Base-by-base conservation (phyloP, 2,888 invertebrate species). In the Leuctra nigra region DNA sequence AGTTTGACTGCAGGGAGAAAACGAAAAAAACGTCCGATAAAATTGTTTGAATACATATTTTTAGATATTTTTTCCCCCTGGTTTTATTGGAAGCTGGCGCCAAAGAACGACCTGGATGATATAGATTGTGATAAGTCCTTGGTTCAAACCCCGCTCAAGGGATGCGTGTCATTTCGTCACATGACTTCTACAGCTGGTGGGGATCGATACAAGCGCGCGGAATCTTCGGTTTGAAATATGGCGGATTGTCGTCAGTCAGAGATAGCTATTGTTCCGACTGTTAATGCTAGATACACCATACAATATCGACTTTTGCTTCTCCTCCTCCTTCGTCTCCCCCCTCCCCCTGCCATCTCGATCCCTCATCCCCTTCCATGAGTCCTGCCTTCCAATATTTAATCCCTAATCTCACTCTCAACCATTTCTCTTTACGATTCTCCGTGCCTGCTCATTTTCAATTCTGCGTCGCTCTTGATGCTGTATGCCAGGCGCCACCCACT, bases 351-450 rank as follows among this genome's bases (percentile, higher is more conserved):
- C 48, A 7, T 38, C 4, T 25, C 18, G 16, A 7, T n/a, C 48
- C 38, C n/a, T 36, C 46, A 35, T 53, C 54, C 22, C 25, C 25
- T 18, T 18, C 53, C 24, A 20, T 36, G 20, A 1, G 47, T 23
- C 54, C 48, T 23, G 25, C 60, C 55, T 58, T 56, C 55, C 58
- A 56, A 54, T 53, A 55, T 56, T 56, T 60, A 58, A 58, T 58
- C 58, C 54, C 53, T 55, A 58, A 58, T 58, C 60, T 60, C 59
- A 53, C 46, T 56, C 59, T 35, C 38, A 50, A 35, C 50, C 41
- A 18, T 50, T 50, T 50, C 50, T 50, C 50, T 50, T 50, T 50
- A 33, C 50, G 11, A 20, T 50, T 33, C 35, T 9, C 23, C 4
- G 25, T n/a, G n/a, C n/a, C n/a, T n/a, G 11, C 50, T 50, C 35